phyloP scores from a whole-genome alignment of 1,140 invertebrate species.

The Diorhabda carinulata region DNA sequence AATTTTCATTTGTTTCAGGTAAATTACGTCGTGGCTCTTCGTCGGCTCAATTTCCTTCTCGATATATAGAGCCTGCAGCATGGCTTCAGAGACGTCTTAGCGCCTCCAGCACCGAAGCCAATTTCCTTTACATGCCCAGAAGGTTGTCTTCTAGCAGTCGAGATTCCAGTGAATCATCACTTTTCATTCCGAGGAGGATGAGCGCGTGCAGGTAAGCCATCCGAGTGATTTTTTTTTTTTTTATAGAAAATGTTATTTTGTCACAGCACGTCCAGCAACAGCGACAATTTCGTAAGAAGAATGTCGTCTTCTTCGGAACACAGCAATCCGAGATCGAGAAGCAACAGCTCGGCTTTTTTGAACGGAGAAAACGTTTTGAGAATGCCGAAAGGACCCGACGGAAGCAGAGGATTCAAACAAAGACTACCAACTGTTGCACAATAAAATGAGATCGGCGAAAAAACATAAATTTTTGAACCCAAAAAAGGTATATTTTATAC shows the following conservation, averaged over 20 bases:
- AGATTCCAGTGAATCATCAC: slow-evolving; percentile 55
- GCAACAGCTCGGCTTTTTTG: slow-evolving; percentile 53
- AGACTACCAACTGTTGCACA: slow-evolving; percentile 34
- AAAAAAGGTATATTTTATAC: no score
- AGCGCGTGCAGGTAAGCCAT: slow-evolving; percentile 49
- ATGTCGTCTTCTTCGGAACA: slow-evolving; percentile 52
- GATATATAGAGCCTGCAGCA: slow-evolving; percentile 56
- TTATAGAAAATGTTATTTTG: neutral
- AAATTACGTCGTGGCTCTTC: slow-evolving; percentile 56
- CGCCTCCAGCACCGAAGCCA: slow-evolving; percentile 55
- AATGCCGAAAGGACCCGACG: slow-evolving; percentile 78
- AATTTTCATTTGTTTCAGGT: slow-evolving; percentile 13
- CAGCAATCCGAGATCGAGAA: slow-evolving; percentile 51
- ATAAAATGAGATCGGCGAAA: neutral
- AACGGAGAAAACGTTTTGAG: slow-evolving; percentile 68
- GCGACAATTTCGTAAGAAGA: slow-evolving; percentile 50
- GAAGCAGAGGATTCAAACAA: slow-evolving; percentile 69
- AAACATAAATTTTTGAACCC: no score
- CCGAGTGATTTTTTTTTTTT: neutral
- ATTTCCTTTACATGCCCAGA: slow-evolving; percentile 57
- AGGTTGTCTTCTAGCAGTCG: slow-evolving; percentile 55
- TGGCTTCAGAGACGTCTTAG: slow-evolving; percentile 61
- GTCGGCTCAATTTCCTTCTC: slow-evolving; percentile 53
- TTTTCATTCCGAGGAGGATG: slow-evolving; percentile 53
- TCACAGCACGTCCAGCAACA: slow-evolving; percentile 46